Percentiles rank a stretch among this genome's conserved stretches.
Evolutionary conservation across 2,888 invertebrate species (phyloP).

Genomic region (Drosophila hamatofila): DNA sequence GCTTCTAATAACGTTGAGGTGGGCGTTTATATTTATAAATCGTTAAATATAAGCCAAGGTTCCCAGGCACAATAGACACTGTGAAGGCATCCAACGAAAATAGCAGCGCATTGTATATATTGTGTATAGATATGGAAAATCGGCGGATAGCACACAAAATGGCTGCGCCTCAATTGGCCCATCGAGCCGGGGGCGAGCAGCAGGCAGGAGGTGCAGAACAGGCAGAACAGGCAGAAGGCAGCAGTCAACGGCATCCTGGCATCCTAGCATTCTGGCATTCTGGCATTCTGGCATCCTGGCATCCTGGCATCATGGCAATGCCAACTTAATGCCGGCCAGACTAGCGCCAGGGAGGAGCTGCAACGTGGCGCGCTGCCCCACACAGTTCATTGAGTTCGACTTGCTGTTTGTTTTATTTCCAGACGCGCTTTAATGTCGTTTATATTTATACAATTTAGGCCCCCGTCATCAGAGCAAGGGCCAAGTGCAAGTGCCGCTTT

Average conservation of each 20-base stretch:
- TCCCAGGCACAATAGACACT: slow-evolving; percentile 51
- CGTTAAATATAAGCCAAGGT: slow-evolving; percentile 69
- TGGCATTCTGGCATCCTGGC: slow-evolving; percentile 17
- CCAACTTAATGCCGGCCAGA: slow-evolving; percentile 44
- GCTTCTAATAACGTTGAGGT: slow-evolving; percentile 45
- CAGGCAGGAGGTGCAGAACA: neutral
- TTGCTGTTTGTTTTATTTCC: slow-evolving; percentile 77
- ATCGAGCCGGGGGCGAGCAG: slow-evolving; percentile 27
- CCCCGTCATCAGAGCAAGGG: slow-evolving; percentile 8
- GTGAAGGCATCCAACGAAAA: slow-evolving; percentile 52
- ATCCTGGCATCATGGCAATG: slow-evolving; percentile 26
- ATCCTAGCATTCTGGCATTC: slow-evolving; percentile 21
- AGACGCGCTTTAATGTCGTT: slow-evolving; percentile 77
- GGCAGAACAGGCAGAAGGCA: slow-evolving; percentile 19
- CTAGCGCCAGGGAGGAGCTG: slow-evolving; percentile 23
- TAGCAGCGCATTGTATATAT: slow-evolving; percentile 72
- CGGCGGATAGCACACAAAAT: slow-evolving; percentile 55
- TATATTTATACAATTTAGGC: slow-evolving; percentile 75
- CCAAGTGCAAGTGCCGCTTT: slow-evolving; percentile 57
- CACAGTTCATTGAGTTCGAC: slow-evolving; percentile 76
- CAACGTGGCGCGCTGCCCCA: slow-evolving; percentile 23
- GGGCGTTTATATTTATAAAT: slow-evolving; percentile 66
- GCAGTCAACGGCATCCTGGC: slow-evolving; percentile 43
- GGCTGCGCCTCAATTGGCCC: slow-evolving; percentile 66
- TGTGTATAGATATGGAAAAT: slow-evolving; percentile 78